These are phyloP conservation scores for Cyrtorhinus lividipennis DNA, from an alignment of 1,140 invertebrate genomes.

Conservation along the genomic window DNA sequence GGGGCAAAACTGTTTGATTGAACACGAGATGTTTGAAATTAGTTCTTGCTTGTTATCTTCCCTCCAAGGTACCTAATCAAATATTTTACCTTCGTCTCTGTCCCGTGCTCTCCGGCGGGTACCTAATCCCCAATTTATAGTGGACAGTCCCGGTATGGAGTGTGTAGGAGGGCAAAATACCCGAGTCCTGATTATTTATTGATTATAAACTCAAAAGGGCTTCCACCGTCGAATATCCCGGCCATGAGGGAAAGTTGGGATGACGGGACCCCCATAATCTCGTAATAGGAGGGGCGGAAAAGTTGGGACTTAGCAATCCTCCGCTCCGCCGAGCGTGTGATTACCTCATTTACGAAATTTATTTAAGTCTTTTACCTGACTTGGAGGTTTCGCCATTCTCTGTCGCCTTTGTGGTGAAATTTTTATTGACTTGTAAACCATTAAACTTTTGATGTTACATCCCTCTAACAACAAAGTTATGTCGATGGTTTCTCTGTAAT, in stretches of 20 bases:
- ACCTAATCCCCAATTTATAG: background rate
- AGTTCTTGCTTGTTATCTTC: no score
- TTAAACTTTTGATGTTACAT: background rate
- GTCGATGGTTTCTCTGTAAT: background rate
- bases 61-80: no score
- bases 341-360: constrained; percentile 5
- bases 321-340: constrained; percentile 6
- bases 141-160: background rate
- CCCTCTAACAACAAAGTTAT: background rate
- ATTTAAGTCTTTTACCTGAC: constrained; percentile 1
- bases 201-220: constrained; percentile 1
- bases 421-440: background rate
- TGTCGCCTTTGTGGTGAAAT: background rate
- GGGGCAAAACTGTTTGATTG: no score
- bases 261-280: constrained; percentile 4
- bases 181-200: constrained; percentile 2
- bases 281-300: constrained; percentile 1
- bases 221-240: background rate
- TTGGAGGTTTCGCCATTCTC: background rate
- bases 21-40: no score
- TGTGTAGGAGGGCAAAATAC: background rate
- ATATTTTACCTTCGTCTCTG: no score
- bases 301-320: constrained; percentile 3
- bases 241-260: constrained; percentile 1
- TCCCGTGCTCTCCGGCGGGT: no score